A percentile compares a stretch with the other conserved stretches of the same genome.
phyloP scores from a whole-genome alignment of 2,113 vertebrate genomes.

The Osmerus eperlanus region DNA sequence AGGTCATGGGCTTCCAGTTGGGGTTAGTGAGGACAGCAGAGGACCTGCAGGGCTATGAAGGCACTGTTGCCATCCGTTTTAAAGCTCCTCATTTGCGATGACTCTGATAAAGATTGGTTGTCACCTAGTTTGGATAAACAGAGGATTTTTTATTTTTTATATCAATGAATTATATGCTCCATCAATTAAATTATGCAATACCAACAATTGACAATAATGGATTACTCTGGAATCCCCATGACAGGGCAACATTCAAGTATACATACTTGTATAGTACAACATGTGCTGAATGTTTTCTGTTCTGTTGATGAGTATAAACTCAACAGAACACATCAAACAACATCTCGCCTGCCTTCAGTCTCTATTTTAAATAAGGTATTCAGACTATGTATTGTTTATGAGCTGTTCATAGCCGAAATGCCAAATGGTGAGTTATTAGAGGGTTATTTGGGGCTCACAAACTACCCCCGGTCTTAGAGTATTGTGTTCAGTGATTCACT shows the following conservation, averaged over 20 bases:
- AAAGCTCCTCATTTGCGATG: no score
- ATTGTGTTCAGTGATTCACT: no score
- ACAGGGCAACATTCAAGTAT: background rate
- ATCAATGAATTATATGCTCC: no score
- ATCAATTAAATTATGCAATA: no score
- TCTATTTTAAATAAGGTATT: slow-evolving; percentile 51
- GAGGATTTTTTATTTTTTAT: background rate
- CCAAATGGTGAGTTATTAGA: slow-evolving; percentile 24
- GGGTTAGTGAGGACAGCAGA: no score
- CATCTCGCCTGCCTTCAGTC: slow-evolving; percentile 35
- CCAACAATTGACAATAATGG: no score
- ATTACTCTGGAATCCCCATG: no score
- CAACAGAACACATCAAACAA: slow-evolving; percentile 10
- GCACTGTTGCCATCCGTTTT: no score
- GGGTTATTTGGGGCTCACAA: slow-evolving; percentile 36
- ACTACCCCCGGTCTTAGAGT: no score
- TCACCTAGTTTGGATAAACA: background rate
- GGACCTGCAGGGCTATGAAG: no score
- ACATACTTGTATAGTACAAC: background rate
- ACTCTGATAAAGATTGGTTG: no score
- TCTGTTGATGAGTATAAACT: background rate
- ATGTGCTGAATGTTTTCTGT: slow-evolving; percentile 22
- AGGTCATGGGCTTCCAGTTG: no score
- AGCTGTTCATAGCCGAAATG: slow-evolving; percentile 42
- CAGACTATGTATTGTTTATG: slow-evolving; percentile 28